These are phyloP conservation scores for Pseudopleuronectes americanus DNA, from an alignment of 2,797 vertebrate species.

Conservation along the genomic window DNA sequence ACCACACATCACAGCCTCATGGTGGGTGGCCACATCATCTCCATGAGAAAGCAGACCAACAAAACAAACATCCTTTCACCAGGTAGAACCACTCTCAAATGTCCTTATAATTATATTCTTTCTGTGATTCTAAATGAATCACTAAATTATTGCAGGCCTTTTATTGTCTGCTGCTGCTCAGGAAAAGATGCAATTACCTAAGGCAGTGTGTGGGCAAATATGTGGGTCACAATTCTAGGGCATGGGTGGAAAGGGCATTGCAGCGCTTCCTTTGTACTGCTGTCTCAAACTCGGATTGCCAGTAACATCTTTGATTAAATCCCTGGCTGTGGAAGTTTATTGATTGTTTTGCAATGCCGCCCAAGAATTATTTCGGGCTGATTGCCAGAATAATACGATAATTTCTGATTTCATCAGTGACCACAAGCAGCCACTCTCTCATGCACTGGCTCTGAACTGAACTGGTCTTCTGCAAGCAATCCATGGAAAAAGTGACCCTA, in stretches of 20 bases:
- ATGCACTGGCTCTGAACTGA: constrained; percentile 49
- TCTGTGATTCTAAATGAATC: constrained; percentile 64
- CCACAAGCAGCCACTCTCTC: constrained; percentile 34
- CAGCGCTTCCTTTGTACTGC: constrained; percentile 56
- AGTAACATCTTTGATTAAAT: constrained; percentile 57
- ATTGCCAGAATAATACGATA: constrained; percentile 24
- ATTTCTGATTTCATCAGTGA: constrained; percentile 38
- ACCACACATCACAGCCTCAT: constrained; percentile 35
- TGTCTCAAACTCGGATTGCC: constrained; percentile 48
- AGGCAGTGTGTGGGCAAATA: constrained; percentile 75
- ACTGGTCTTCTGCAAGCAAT: constrained; percentile 52
- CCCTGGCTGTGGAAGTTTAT: constrained; percentile 14
- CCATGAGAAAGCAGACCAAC: constrained; percentile 46
- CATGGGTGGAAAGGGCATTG: constrained; percentile 74
- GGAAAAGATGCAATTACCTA: constrained; percentile 73
- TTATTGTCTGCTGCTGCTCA: constrained; percentile 66
- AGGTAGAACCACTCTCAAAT: constrained; percentile 63
- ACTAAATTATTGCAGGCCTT: constrained; percentile 64
- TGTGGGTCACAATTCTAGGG: constrained; percentile 81
- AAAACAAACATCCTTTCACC: constrained; percentile 65
- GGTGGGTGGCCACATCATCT: constrained; percentile 59
- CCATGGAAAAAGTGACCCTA: constrained; percentile 76
- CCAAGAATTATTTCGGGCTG: constrained; percentile 17
- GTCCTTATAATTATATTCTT: constrained; percentile 67
- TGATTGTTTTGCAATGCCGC: constrained; percentile 10